Evolutionary conservation across 2,797 vertebrate species (phyloP).

Genomic region (Hemibagrus guttatus): DNA sequence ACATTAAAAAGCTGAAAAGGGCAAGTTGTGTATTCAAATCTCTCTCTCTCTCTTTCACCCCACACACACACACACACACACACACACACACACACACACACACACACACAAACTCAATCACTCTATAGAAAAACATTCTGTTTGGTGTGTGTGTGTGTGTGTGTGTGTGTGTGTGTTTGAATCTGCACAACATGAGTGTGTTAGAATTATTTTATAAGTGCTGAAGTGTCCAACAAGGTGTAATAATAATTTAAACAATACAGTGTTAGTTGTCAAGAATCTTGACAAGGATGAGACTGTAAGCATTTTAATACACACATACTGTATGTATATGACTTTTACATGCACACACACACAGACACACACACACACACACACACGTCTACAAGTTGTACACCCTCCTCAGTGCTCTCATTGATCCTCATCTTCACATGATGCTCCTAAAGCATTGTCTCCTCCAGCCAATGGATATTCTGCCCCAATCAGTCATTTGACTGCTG

Average conservation of each 20-base stretch:
- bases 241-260: too few species aligned
- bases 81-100: slow-evolving; percentile 25
- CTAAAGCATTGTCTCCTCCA: slow-evolving; percentile 4
- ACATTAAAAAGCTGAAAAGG: slow-evolving; percentile 67
- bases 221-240: too few species aligned
- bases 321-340: too few species aligned
- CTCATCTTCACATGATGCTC: not conserved
- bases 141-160: not conserved
- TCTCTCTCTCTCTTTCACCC: too few species aligned
- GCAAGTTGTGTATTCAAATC: slow-evolving; percentile 45
- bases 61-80: slow-evolving; percentile 22
- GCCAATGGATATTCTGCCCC: slow-evolving; percentile 7
- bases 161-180: not conserved
- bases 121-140: too few species aligned
- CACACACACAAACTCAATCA: too few species aligned
- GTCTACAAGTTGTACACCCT: not conserved
- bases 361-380: not conserved
- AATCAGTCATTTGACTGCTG: slow-evolving; percentile 7
- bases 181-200: not conserved
- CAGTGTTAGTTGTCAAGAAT: too few species aligned
- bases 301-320: too few species aligned
- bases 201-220: too few species aligned
- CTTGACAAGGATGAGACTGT: not conserved
- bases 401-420: not conserved
- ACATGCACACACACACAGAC: not conserved